A percentile compares a stretch with the other conserved stretches of the same genome.
phyloP scores from a whole-genome alignment of 2,888 invertebrate species.

The Acanthosepion pharaonis region DNA sequence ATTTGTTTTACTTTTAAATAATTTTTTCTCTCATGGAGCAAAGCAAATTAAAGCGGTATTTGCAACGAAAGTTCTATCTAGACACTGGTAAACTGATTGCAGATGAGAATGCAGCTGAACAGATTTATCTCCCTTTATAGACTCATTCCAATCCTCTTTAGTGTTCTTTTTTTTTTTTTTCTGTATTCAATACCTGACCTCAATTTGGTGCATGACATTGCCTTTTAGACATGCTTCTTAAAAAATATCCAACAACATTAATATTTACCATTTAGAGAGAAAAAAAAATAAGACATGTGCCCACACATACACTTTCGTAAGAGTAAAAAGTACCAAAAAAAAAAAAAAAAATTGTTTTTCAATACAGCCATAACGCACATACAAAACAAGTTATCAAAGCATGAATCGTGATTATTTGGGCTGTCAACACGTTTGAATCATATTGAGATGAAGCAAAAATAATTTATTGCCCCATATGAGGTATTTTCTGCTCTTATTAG shows the following conservation, averaged over 20 bases:
- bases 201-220: background rate
- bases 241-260: background rate
- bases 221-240: background rate
- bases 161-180: background rate
- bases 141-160: background rate
- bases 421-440: slow-evolving; percentile 1
- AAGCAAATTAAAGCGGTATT: background rate
- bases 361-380: background rate
- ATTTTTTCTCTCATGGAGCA: background rate
- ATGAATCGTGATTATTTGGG: background rate
- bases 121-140: background rate
- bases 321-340: background rate
- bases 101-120: too few relatives aligned
- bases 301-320: background rate
- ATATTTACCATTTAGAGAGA: background rate
- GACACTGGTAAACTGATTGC: background rate
- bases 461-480: background rate
- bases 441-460: background rate
- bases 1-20: background rate
- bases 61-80: background rate
- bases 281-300: background rate
- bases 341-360: background rate
- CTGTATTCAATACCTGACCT: background rate
- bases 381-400: background rate
- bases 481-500: background rate